Base-by-base conservation (phyloP, 2,113 vertebrate species). In the Melospiza melodia region DNA sequence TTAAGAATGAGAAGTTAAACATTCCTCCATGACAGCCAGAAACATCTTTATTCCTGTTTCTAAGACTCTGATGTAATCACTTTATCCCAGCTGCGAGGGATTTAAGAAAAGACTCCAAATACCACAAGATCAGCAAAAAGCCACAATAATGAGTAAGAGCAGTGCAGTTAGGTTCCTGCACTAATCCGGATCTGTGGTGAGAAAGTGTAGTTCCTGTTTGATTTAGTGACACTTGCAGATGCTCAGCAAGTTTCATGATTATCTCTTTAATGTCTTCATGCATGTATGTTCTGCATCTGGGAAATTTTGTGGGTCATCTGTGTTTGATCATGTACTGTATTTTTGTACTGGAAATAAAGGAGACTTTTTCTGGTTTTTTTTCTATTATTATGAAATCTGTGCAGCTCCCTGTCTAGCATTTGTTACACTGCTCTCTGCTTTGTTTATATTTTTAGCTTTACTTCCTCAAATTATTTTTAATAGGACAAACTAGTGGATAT, bases 41-140 rank as follows among this genome's bases (percentile, higher is more conserved):
- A 90, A 75, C 31, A 31, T 65, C 71, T 91, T 93, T 91, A 52
- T 91, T 43, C 65, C 54, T 80, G 12, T 84, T 84, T 80, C 54
- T 89, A 75, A 61, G 72, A 51, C 76, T 81, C n/a, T 83, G 81
- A 90, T 95, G 75, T 81, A 94, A 95, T 86, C 61, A 37, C 65
- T 94, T 95, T 93, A 88, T 90, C 91, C 75, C 87, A 93, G 58
- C 90, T 95, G 77, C 1, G 4, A 87, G 46, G 71, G 84, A 89
- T 91, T 93, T 95, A 79, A 88, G 66, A 90, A 89, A 86, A 89
- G 35, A 67, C 54, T 90, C 55, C 51, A 84, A 86, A 83, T 90
- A 58, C 57, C 78, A 63, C n/a, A 58, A 77, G 75, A 91, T 89
- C 84, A 94, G 89, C 81, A 91, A 90, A 90, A 95, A 84, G 14